Evolutionary conservation across 1,140 invertebrate genomes (phyloP), one percentile per base, ranked within the genome.

Genomic region (Drosophila murphyi): DNA sequence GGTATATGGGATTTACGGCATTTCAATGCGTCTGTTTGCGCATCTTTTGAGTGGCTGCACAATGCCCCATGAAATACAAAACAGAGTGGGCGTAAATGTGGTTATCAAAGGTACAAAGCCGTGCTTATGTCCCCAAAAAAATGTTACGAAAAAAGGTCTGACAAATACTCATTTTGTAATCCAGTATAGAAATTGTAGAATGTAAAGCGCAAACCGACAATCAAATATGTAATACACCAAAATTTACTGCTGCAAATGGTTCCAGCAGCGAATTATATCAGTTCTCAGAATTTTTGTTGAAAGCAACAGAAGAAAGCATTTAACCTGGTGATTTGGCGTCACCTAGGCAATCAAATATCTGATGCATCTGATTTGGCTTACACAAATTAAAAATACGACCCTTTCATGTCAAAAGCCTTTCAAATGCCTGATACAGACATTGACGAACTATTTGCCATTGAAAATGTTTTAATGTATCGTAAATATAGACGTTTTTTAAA

Each of bases 201-300:
- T 60, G 29, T 50, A 60, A 28, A 43, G 45, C 47, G 50, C 50
- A 72, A 56, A n/a, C 68, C 74, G 73, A 86, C 81, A 82, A 78
- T 86, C 82, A 87, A 65, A 82, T 77, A 82, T 74, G 70, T 82
- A 87, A 77, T 76, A 82, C 62, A 55, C 78, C 63, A 65, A 76
- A 72, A 78, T 69, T 81, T 56, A 59, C 65, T 61, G 60, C 28
- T 12, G 55, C 29, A 61, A 6, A 68, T 74, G 63, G 61, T 28
- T 64, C 78, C 50, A 65, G 39, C 3, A 35, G 39, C 37, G 6
- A 71, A 31, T 74, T 82, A 55, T 56, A 72, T 76, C 67, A 76
- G 59, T 50, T 78, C 79, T 56, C 29, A 73, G 59, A 67, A 55
- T 35, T 47, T 41, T 39, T 20, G 12, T 55, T 65, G 45, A 41